Conservation (phyloP, 30 jellyfish, hydroid and myxozoan species). For the Chironex yamaguchii region DNA sequence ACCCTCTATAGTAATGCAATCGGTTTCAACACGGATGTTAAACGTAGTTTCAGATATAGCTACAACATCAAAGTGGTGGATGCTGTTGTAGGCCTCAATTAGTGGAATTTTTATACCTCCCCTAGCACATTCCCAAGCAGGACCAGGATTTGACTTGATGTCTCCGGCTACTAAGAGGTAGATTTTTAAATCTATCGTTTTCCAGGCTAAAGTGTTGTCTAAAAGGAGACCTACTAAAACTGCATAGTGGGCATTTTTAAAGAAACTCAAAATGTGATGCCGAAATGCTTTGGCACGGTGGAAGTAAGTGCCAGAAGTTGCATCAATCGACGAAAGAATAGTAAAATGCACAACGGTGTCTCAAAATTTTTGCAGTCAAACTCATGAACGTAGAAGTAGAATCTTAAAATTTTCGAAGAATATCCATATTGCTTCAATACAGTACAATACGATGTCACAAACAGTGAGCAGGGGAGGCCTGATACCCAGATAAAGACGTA, state of each 20-base stretch:
- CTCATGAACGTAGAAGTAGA: no score
- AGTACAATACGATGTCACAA: not conserved
- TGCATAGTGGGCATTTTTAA: not conserved
- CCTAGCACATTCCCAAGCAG: slow-evolving; percentile 19
- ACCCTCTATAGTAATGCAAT: slow-evolving; percentile 2
- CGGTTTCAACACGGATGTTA: not conserved
- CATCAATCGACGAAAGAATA: not conserved
- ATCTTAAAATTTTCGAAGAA: no score
- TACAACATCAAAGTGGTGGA: not conserved
- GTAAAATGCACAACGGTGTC: not conserved
- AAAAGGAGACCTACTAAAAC: not conserved
- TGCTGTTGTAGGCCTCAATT: not conserved
- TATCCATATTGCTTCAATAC: no score
- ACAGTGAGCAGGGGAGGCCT: not conserved
- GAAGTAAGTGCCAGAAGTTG: not conserved
- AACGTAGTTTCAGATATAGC: slow-evolving; percentile 12
- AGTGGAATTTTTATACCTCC: slow-evolving; percentile 8
- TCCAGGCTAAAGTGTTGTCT: not conserved
- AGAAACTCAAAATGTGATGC: not conserved
- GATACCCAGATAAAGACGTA: slow-evolving; percentile 53
- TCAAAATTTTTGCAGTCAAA: not conserved
- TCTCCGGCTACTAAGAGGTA: not conserved
- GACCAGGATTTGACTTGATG: slow-evolving; percentile 30
- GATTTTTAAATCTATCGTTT: not conserved
- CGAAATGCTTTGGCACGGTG: not conserved